Conservation (phyloP, 2,888 invertebrate genomes). For the Agrenia bidenticulata region DNA sequence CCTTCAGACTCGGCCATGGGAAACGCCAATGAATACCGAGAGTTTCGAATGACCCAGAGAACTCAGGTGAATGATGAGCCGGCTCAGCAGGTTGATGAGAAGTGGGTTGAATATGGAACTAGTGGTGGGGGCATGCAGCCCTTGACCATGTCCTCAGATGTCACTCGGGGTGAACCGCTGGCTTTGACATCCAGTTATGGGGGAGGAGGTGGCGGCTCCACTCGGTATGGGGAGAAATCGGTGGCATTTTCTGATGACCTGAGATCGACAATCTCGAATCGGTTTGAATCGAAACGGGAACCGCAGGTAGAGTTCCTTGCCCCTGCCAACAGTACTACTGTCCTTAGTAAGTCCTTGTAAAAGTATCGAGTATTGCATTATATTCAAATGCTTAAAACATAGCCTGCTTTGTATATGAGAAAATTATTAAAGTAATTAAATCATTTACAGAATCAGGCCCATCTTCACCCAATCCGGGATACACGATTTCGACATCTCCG, state of each 20-base stretch:
- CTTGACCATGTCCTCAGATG: too few species aligned
- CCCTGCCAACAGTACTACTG: slow-evolving; percentile 46
- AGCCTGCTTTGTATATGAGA: too few species aligned
- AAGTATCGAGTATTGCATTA: too few species aligned
- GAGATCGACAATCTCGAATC: slow-evolving; percentile 13
- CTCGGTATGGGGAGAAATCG: slow-evolving; percentile 37
- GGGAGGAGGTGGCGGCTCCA: slow-evolving; percentile 20
- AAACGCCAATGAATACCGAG: slow-evolving; percentile 47
- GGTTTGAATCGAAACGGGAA: slow-evolving; percentile 16
- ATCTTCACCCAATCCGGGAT: slow-evolving; percentile 40
- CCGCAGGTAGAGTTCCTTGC: slow-evolving; percentile 44
- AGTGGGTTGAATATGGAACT: slow-evolving; percentile 51
- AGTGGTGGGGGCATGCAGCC: slow-evolving; percentile 30
- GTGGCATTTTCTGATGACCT: slow-evolving; percentile 49
- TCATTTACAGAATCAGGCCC: slow-evolving; percentile 42
- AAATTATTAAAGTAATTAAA: too few species aligned
- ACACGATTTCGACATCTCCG: slow-evolving; percentile 38
- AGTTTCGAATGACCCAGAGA: slow-evolving; percentile 46
- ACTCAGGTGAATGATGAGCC: slow-evolving; percentile 45
- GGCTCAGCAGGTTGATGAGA: slow-evolving; percentile 44
- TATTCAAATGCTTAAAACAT: too few species aligned
- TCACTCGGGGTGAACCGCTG: too few species aligned
- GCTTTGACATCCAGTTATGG: slow-evolving; percentile 12
- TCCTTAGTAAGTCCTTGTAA: slow-evolving; percentile 48
- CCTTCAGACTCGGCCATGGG: slow-evolving; percentile 40